These are phyloP conservation scores for Salvelinus alpinus DNA, from an alignment of 2,113 vertebrate genomes.

Conservation along the genomic window DNA sequence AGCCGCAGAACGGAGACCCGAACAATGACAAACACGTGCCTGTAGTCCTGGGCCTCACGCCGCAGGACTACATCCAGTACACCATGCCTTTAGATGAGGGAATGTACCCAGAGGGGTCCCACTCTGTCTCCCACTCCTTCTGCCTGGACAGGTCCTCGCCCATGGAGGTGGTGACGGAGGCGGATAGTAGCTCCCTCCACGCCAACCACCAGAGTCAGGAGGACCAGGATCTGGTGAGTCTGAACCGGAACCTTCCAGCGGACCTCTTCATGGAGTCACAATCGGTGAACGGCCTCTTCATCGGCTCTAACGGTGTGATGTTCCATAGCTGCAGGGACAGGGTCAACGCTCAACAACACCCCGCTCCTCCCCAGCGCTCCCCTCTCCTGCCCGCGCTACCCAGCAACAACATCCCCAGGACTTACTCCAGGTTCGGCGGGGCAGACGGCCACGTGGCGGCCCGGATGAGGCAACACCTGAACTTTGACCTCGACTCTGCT, in stretches of 20 bases:
- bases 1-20: conserved; percentile 84
- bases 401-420: conserved; percentile 85
- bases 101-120: conserved; percentile 92
- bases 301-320: conserved; percentile 83
- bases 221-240: conserved; percentile 77
- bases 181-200: conserved; percentile 71
- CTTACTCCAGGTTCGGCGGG: conserved; percentile 82
- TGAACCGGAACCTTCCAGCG: conserved; percentile 61
- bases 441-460: conserved; percentile 85
- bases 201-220: conserved; percentile 78
- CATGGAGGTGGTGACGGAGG: conserved; percentile 90
- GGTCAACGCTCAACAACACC: conserved; percentile 34
- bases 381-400: conserved; percentile 90
- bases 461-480: conserved; percentile 90
- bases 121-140: conserved; percentile 84
- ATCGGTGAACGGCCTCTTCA: conserved; percentile 82
- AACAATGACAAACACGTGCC: conserved; percentile 95
- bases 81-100: conserved; percentile 99
- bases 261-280: conserved; percentile 88
- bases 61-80: conserved; percentile 99
- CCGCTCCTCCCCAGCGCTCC: conserved; percentile 88
- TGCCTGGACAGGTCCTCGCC: conserved; percentile 90
- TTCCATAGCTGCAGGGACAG: conserved; percentile 83
- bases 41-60: conserved; percentile 92
- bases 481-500: conserved; percentile 93